Base-by-base conservation (phyloP, 2,797 vertebrate genomes). In the Falco naumanni region DNA sequence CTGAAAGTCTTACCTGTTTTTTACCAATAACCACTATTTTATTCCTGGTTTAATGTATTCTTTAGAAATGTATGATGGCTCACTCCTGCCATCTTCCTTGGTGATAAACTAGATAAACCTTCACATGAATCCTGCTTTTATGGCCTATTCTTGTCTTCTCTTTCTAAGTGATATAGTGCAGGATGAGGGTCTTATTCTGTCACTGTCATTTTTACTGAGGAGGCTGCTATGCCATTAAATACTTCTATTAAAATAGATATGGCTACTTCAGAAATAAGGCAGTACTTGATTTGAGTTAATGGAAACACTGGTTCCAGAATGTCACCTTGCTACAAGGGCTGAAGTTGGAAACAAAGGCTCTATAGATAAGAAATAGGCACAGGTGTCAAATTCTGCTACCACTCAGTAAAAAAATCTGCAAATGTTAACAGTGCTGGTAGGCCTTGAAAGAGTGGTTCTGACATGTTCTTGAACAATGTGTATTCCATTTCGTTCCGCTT, bases 71-170 rank as follows among this genome's bases (percentile, higher is more conserved):
- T 64, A 54, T 82, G 87, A 95, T 79, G 20, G 57, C 39, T 96
- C 45, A 82, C 33, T 96, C 43, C 74, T 93, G 89, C 72, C 76
- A 90, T 70, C 70, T 91, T 94, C 50, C 75, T 70, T 51, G 39
- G 82, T 94, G 89, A 97, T 96, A 95, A 95, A 96, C 84, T 93
- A 91, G 90, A 92, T 76, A 90, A 95, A 92, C 20, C 45, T 93
- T 90, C 94, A 69, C 87, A 96, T 96, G 93, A 95, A 96, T 95
- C 74, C 84, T 96, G 37, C 34, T 93, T 97, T 95, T 97, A 97
- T 93, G 87, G 92, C 51, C 80, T 87, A 82, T 89, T 78, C 72
- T 87, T 95, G 89, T 94, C 94, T 92, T 91, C 79, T 90, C 31
- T 82, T 91, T 76, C 76, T 85, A 84, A 93, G 87, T 90, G 95